Percentiles rank a stretch among this genome's conserved stretches.
phyloP scores from a whole-genome alignment of 1,140 invertebrate species.

The Arion vulgaris region DNA sequence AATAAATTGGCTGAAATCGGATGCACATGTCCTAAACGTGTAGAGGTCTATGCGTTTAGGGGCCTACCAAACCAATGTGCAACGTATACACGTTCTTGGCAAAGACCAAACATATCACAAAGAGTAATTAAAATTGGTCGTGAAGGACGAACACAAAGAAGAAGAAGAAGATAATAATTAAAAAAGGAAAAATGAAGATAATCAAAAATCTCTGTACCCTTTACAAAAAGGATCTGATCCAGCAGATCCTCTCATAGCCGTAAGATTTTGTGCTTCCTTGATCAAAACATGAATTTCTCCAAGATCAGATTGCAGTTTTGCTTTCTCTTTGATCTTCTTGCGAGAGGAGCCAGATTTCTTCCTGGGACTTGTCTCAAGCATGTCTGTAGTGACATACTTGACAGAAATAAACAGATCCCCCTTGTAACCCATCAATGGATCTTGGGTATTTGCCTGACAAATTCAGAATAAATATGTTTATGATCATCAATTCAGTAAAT shows the following conservation, averaged over 20 bases:
- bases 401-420: slow-evolving; percentile 93
- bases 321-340: slow-evolving; percentile 39
- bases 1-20: too few species aligned
- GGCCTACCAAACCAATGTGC: too few species aligned
- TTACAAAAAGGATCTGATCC: slow-evolving; percentile 97
- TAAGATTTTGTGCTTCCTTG: slow-evolving; percentile 93
- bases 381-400: slow-evolving; percentile 88
- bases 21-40: too few species aligned
- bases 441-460: neutral
- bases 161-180: too few species aligned
- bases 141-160: too few species aligned
- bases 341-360: slow-evolving; percentile 30
- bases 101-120: too few species aligned
- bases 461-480: neutral
- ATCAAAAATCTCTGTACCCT: slow-evolving; percentile 81
- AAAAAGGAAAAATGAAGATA: too few species aligned
- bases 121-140: too few species aligned
- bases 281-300: slow-evolving; percentile 93
- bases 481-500: neutral
- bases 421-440: slow-evolving; percentile 76
- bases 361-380: slow-evolving; percentile 72
- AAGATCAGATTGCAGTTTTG: slow-evolving; percentile 42
- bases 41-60: too few species aligned
- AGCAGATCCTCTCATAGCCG: slow-evolving; percentile 88
- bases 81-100: too few species aligned